These are phyloP conservation scores for Zapus hudsonius DNA, from an alignment of 2,113 vertebrate species.

Conservation along the genomic window DNA sequence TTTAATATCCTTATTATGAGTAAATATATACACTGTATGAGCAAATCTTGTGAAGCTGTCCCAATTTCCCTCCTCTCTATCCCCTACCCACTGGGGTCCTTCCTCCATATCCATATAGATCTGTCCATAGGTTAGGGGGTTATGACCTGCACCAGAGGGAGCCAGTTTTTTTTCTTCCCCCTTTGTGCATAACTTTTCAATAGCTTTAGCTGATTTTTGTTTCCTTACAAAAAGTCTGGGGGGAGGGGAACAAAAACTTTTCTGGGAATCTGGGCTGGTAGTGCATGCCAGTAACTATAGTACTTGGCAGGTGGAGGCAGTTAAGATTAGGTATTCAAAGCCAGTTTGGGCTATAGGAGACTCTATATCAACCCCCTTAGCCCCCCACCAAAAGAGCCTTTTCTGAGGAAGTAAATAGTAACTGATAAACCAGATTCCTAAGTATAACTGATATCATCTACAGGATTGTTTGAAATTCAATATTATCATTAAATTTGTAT, in stretches of 20 bases:
- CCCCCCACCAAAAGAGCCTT: neutral
- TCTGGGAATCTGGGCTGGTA: neutral
- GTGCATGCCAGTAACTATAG: too few relatives aligned
- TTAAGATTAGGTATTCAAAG: too few relatives aligned
- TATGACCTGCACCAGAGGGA: too few relatives aligned
- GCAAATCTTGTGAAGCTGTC: too few relatives aligned
- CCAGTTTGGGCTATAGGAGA: neutral
- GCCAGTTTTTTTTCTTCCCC: too few relatives aligned
- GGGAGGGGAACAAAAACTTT: neutral
- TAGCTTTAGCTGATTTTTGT: neutral
- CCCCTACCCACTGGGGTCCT: too few relatives aligned
- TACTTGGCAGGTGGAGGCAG: too few relatives aligned
- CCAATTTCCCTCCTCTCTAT: too few relatives aligned
- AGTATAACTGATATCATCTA: neutral
- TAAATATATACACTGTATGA: too few relatives aligned
- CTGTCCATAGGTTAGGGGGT: too few relatives aligned
- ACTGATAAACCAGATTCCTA: neutral
- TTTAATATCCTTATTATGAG: too few relatives aligned
- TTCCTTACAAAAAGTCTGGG: neutral
- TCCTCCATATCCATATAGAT: too few relatives aligned
- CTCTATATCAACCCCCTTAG: neutral
- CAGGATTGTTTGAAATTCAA: neutral
- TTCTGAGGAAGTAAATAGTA: conserved; percentile 4
- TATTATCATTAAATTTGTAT: neutral
- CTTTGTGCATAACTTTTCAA: neutral